phyloP scores from a whole-genome alignment of 2,113 vertebrate genomes.

The Chaenocephalus aceratus region DNA sequence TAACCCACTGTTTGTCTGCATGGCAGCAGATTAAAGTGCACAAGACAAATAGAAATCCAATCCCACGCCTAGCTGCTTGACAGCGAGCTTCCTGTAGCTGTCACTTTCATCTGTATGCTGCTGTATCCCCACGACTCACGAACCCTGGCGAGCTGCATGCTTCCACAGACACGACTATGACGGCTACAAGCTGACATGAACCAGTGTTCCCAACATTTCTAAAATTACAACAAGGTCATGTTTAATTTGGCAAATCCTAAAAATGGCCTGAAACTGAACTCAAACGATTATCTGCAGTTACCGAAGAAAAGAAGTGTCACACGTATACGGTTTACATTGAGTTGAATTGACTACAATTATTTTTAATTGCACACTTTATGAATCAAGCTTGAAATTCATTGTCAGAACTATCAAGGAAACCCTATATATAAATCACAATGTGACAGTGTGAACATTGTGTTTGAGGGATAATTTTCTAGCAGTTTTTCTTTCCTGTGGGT shows the following conservation, averaged over 20 bases:
- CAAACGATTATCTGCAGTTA: neutral
- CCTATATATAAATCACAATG: neutral
- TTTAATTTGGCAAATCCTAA: neutral
- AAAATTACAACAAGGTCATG: neutral
- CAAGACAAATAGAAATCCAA: constrained; percentile 58
- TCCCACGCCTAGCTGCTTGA: constrained; percentile 49
- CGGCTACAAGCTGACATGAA: constrained; percentile 5
- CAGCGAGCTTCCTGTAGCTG: constrained; percentile 38
- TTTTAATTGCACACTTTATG: constrained; percentile 1
- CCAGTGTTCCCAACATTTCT: neutral
- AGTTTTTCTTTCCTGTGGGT: neutral
- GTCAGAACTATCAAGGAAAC: neutral
- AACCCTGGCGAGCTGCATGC: constrained; percentile 6
- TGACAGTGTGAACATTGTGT: neutral
- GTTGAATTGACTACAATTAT: neutral
- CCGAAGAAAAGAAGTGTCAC: neutral
- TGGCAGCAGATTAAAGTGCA: constrained; percentile 29
- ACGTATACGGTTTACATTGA: neutral
- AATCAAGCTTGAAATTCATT: constrained; percentile 22
- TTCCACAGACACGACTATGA: constrained; percentile 30
- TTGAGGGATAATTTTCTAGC: neutral
- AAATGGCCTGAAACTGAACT: neutral
- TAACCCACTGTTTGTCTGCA: constrained; percentile 29
- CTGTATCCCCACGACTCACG: constrained; percentile 7
- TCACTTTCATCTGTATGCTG: constrained; percentile 44